phyloP scores from a whole-genome alignment of 2,797 vertebrate species.

The Numenius phaeopus region DNA sequence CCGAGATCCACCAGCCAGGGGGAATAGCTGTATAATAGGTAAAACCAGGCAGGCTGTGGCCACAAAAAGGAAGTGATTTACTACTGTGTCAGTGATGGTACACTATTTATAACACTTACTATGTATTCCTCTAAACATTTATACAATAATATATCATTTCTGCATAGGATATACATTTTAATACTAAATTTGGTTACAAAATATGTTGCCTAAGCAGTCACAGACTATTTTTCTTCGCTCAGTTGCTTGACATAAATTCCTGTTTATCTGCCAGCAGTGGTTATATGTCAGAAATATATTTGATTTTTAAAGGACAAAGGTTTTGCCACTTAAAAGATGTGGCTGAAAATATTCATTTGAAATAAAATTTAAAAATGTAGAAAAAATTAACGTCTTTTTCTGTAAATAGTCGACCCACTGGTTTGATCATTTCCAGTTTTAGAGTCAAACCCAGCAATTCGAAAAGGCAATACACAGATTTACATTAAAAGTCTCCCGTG shows the following conservation, averaged over 20 bases:
- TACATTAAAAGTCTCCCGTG: slow-evolving; percentile 4
- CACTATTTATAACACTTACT: slow-evolving; percentile 45
- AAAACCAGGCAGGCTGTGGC: neutral
- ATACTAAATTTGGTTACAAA: slow-evolving; percentile 56
- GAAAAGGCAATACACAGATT: slow-evolving; percentile 5
- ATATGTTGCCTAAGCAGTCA: slow-evolving; percentile 39
- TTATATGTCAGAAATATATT: neutral
- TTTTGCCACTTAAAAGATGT: neutral
- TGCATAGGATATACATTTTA: slow-evolving; percentile 53
- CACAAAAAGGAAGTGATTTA: slow-evolving; percentile 64
- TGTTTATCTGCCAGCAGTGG: slow-evolving; percentile 42
- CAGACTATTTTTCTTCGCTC: slow-evolving; percentile 36
- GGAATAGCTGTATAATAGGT: slow-evolving; percentile 40
- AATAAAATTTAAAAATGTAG: neutral
- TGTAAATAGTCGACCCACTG: neutral
- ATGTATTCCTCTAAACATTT: slow-evolving; percentile 58
- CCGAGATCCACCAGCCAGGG: neutral
- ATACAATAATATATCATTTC: slow-evolving; percentile 50
- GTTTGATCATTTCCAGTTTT: neutral
- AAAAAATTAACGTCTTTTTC: neutral
- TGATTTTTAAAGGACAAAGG: slow-evolving; percentile 44
- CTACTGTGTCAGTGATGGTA: slow-evolving; percentile 15
- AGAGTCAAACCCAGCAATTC: slow-evolving; percentile 13
- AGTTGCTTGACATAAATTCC: slow-evolving; percentile 49
- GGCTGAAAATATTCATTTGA: neutral